Conservation (phyloP, 2,797 vertebrate genomes). For the Psittacula derbiana region DNA sequence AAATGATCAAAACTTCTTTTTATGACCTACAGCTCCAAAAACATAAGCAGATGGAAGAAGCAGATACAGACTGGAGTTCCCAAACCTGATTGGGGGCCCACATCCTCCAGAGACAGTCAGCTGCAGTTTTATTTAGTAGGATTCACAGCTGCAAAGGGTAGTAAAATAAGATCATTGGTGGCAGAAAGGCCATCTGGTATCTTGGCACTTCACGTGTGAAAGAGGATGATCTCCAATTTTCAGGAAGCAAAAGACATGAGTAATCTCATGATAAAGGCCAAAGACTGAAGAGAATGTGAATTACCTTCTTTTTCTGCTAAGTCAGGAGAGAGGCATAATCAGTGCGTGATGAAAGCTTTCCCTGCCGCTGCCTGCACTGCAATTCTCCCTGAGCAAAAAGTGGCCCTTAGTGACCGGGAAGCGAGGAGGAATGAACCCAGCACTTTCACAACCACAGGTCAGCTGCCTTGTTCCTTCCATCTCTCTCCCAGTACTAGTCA, state of each 20-base stretch:
- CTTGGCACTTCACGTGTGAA: neutral
- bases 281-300: conserved; percentile 3
- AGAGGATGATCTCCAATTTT: neutral
- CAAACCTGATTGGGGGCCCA: neutral
- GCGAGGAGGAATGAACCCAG: neutral
- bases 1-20: neutral
- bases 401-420: neutral
- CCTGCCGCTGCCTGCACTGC: neutral
- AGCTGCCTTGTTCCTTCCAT: neutral
- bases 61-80: neutral
- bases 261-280: conserved; percentile 14
- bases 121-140: neutral
- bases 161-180: neutral
- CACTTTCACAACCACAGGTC: neutral
- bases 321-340: neutral
- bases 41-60: neutral
- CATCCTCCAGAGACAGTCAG: neutral
- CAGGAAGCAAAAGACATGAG: neutral
- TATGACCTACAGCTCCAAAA: neutral
- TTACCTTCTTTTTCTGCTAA: conserved; percentile 24
- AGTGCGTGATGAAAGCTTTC: neutral
- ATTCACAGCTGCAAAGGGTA: neutral
- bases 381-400: neutral
- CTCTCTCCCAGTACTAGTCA: neutral
- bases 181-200: neutral